Conservation (phyloP, 2,888 invertebrate species). For the Polia nebulosa region DNA sequence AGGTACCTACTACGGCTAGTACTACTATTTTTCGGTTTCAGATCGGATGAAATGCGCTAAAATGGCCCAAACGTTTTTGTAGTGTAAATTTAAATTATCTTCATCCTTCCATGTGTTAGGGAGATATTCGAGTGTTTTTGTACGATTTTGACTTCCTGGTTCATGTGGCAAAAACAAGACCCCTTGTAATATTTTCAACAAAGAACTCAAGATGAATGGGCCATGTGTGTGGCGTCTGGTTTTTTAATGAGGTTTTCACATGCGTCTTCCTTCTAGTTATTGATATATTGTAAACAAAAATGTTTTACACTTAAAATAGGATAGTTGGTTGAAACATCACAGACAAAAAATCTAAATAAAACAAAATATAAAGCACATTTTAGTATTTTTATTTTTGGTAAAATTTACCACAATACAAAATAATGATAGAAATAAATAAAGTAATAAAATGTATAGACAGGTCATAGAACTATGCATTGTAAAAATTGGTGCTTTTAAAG, state of each 20-base stretch:
- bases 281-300: too few species aligned
- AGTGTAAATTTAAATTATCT: too few species aligned
- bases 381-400: slow-evolving; percentile 91
- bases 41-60: too few species aligned
- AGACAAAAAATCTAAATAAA: slow-evolving; percentile 72
- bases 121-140: slow-evolving; percentile 24
- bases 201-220: slow-evolving; percentile 1
- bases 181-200: neutral
- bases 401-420: slow-evolving; percentile 91
- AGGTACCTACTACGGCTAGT: too few species aligned
- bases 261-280: neutral
- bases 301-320: neutral
- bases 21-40: too few species aligned
- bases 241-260: neutral
- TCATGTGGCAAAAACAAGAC: slow-evolving; percentile 22
- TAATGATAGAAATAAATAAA: slow-evolving; percentile 91
- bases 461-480: slow-evolving; percentile 91
- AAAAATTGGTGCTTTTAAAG: slow-evolving; percentile 91
- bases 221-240: neutral
- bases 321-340: slow-evolving; percentile 4
- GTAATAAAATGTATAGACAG: slow-evolving; percentile 91
- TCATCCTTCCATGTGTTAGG: neutral
- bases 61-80: too few species aligned
- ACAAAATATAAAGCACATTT: slow-evolving; percentile 89
- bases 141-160: slow-evolving; percentile 23